phyloP scores from a whole-genome alignment of 2,113 vertebrate genomes.

The Atrichornis clamosus region DNA sequence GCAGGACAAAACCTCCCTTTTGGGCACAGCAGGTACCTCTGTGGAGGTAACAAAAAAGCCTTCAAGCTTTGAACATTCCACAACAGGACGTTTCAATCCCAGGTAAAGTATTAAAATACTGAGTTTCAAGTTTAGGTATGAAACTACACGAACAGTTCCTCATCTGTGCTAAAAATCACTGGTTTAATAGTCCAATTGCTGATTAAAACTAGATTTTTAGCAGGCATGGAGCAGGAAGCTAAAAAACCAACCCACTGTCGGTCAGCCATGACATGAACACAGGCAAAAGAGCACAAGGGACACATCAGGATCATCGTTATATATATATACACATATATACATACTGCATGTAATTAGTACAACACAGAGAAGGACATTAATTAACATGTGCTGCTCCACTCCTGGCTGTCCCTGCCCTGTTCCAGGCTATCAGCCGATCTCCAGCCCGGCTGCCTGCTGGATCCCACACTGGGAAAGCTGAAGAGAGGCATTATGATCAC shows the following conservation, averaged over 20 bases:
- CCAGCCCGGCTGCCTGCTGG: background rate
- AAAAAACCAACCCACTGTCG: background rate
- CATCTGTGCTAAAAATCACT: rapidly evolving
- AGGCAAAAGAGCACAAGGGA: background rate
- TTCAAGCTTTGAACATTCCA: background rate
- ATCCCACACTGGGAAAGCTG: background rate
- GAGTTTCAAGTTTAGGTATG: background rate
- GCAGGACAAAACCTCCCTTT: background rate
- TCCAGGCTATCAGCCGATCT: background rate
- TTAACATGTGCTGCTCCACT: background rate
- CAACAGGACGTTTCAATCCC: background rate
- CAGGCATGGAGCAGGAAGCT: background rate
- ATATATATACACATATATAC: no score
- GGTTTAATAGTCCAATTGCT: background rate
- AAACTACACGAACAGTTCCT: background rate
- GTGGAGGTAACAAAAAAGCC: background rate
- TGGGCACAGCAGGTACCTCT: background rate
- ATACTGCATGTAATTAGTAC: background rate
- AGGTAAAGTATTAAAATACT: background rate
- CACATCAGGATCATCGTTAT: rapidly evolving
- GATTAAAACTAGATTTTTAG: background rate
- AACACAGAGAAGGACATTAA: background rate
- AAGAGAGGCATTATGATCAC: background rate
- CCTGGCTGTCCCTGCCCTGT: background rate
- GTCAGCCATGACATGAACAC: background rate